Conservation (phyloP, 2,888 invertebrate genomes). For the Melitaea athalia region DNA sequence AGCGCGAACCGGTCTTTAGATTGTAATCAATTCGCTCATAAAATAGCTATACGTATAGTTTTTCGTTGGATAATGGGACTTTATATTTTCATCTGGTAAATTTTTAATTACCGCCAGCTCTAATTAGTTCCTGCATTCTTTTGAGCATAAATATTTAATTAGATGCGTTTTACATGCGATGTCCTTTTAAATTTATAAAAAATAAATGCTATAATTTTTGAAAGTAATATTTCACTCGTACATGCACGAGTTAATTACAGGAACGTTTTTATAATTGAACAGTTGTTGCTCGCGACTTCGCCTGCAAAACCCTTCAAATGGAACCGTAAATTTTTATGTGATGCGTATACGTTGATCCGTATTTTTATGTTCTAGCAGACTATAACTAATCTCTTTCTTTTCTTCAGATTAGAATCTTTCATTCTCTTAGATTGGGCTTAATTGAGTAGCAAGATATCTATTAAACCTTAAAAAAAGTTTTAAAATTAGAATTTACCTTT, state of each 20-base stretch:
- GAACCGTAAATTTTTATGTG: too few species aligned
- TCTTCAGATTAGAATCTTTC: too few species aligned
- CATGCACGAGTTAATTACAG: background rate
- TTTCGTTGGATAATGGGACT: constrained; percentile 29
- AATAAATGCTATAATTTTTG: background rate
- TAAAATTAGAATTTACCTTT: too few species aligned
- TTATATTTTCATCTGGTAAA: constrained; percentile 34
- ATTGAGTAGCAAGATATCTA: too few species aligned
- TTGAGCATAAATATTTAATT: constrained; percentile 20
- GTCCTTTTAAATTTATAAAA: constrained; percentile 1
- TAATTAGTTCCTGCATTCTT: constrained; percentile 32
- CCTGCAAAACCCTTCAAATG: too few species aligned
- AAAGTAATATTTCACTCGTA: background rate
- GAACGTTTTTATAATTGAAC: background rate
- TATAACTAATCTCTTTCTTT: too few species aligned
- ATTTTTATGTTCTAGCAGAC: too few species aligned
- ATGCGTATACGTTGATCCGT: too few species aligned
- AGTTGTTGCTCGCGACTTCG: too few species aligned
- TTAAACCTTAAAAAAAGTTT: too few species aligned
- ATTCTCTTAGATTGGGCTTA: too few species aligned
- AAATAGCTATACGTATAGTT: constrained; percentile 30
- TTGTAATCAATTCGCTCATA: constrained; percentile 38
- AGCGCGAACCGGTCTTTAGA: constrained; percentile 33
- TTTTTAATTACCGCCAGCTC: constrained; percentile 32
- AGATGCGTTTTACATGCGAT: constrained; percentile 23